Evolutionary conservation across 2,797 vertebrate species (phyloP), one percentile per base, ranked within the genome.

Genomic region (Streptopelia turtur): DNA sequence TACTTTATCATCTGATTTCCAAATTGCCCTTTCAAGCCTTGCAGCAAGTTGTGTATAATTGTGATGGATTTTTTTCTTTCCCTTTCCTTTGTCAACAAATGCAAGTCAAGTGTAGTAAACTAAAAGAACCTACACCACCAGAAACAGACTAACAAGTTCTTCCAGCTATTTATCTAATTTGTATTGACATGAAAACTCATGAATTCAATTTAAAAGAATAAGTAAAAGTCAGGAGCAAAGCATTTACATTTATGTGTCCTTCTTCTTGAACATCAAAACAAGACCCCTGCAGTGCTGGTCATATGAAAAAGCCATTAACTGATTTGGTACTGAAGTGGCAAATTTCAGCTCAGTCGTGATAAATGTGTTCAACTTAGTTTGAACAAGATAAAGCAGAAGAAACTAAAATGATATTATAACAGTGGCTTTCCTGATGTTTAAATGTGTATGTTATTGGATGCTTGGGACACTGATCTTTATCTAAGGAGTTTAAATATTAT

Each of bases 91-190:
- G 66, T 95, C 90, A 95, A 96, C 86, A 94, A 87, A 92, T 39
- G 52, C 49, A 63, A 90, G 94, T 89, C 93, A 89, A 68, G 84
- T n/a, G 55, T 57, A 82, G 81, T 16, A 66, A 89, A 59, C 61
- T 37, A 53, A 87, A 91, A 86, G 50, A 52, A 31, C 61, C 23
- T 23, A 24, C 47, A 61, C 15, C 85, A 87, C 63, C 72, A 93
- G 55, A 72, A 94, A 70, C 31, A 87, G 43, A 16, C 81, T 93
- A 93, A 95, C 83, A 81, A 83, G 55, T 91, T 86, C 90, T 94
- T 90, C 90, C 87, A 94, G 82, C 74, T 93, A 82, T 91, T 94
- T 68, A 94, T 96, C 94, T 94, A 93, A 90, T 93, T 95, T 87
- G 55, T 87, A 94, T 94, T 94, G 94, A 93, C 94, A 83, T 6